Evolutionary conservation across 2,113 vertebrate genomes (phyloP).

Genomic region (Ageneiosus marmoratus): DNA sequence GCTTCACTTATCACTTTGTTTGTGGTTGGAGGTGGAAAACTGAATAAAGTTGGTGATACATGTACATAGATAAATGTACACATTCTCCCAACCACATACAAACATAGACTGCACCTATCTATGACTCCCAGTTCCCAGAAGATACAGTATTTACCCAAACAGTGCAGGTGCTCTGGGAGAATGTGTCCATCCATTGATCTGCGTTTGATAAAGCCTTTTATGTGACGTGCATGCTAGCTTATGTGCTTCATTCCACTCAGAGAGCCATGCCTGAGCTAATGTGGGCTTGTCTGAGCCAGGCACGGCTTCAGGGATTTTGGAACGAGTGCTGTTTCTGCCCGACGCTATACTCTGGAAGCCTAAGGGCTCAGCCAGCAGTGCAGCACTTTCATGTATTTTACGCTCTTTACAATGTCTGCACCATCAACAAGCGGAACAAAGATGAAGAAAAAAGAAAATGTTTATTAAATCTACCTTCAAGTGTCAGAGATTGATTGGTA

Average conservation of each 20-base stretch:
- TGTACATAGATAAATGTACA: conserved; percentile 30
- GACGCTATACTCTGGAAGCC: conserved; percentile 71
- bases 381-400: conserved; percentile 63
- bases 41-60: conserved; percentile 70
- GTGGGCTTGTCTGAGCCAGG: conserved; percentile 73
- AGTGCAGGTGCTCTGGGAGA: conserved; percentile 67
- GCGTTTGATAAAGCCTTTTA: conserved; percentile 73
- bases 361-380: conserved; percentile 54
- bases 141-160: conserved; percentile 75
- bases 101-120: conserved; percentile 71
- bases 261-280: conserved; percentile 76
- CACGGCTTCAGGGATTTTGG: conserved; percentile 76
- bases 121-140: conserved; percentile 67
- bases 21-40: conserved; percentile 59
- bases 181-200: conserved; percentile 76
- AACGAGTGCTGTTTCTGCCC: conserved; percentile 70
- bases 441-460: conserved; percentile 1
- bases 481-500: neutral
- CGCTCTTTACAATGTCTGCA: conserved; percentile 28
- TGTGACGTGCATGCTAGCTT: conserved; percentile 70
- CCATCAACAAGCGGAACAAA: neutral
- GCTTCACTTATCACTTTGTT: conserved; percentile 73
- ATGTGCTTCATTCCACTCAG: conserved; percentile 77
- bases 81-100: conserved; percentile 32
- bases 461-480: neutral